Conservation (phyloP, 2,888 invertebrate genomes). For the Itoplectis maculator region DNA sequence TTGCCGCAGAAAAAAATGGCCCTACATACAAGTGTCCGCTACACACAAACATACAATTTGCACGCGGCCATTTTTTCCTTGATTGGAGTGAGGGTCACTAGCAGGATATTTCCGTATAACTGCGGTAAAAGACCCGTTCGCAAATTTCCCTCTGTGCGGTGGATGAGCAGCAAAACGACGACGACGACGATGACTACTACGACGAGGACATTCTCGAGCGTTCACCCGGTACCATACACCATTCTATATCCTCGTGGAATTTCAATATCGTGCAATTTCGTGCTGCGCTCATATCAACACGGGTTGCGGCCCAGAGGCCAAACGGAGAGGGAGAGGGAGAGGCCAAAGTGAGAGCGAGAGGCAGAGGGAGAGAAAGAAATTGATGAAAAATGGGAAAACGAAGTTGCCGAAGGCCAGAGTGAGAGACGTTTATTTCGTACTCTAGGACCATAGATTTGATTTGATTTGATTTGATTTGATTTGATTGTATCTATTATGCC, state of each 20-base stretch:
- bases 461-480: too few species aligned
- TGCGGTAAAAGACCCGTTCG: slow-evolving; percentile 43
- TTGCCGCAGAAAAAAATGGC: too few species aligned
- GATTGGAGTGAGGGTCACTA: too few species aligned
- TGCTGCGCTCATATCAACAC: slow-evolving; percentile 50
- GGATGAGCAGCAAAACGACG: slow-evolving; percentile 33
- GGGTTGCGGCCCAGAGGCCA: slow-evolving; percentile 17
- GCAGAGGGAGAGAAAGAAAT: background rate
- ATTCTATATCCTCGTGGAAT: slow-evolving; percentile 62
- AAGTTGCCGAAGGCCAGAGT: background rate
- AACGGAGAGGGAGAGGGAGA: background rate
- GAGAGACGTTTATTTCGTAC: too few species aligned
- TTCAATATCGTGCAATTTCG: slow-evolving; percentile 63
- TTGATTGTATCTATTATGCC: too few species aligned
- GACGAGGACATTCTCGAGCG: slow-evolving; percentile 54
- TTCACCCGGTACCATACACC: slow-evolving; percentile 49
- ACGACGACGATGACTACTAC: slow-evolving; percentile 3
- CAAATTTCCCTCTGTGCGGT: slow-evolving; percentile 26
- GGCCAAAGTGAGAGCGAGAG: slow-evolving; percentile 36
- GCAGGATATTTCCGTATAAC: slow-evolving; percentile 10
- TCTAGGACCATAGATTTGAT: too few species aligned
- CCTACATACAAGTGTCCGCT: too few species aligned
- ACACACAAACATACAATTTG: too few species aligned
- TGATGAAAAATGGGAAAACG: background rate
- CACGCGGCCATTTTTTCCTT: too few species aligned